Conservation (phyloP, 1,140 invertebrate genomes). For the Drosophila kanapiae region DNA sequence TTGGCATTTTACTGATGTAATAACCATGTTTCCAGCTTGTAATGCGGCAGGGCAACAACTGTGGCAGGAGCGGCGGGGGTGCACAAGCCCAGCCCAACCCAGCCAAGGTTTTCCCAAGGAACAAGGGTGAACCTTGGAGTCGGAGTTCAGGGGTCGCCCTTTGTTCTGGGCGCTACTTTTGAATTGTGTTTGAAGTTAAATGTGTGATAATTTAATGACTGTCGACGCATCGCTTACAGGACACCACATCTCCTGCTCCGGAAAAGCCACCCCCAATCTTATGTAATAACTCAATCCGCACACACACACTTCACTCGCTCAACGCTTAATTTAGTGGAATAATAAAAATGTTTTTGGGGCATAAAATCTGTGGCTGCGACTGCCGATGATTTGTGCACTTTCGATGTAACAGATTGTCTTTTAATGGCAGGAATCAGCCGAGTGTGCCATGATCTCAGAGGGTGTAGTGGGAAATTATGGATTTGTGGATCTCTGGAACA, state of each 20-base stretch:
- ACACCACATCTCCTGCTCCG: conserved; percentile 13
- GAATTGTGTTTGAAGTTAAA: conserved; percentile 85
- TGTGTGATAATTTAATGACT: conserved; percentile 85
- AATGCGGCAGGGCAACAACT: conserved; percentile 77
- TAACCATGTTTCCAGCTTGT: conserved; percentile 85
- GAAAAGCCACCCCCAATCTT: conserved; percentile 15
- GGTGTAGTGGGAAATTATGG: conserved; percentile 18
- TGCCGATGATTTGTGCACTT: conserved; percentile 79
- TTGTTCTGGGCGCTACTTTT: conserved; percentile 52
- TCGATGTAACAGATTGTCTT: conserved; percentile 83
- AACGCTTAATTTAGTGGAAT: conserved; percentile 81
- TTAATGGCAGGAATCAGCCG: conserved; percentile 57
- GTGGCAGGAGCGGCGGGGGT: conserved; percentile 49
- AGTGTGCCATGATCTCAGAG: conserved; percentile 12
- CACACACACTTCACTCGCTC: conserved; percentile 27
- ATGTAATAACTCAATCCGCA: conserved; percentile 38
- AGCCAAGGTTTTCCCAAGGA: conserved; percentile 54
- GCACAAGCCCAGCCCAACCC: conserved; percentile 12
- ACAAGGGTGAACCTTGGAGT: conserved; percentile 23
- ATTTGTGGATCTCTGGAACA: conserved; percentile 2
- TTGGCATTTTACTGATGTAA: conserved; percentile 77
- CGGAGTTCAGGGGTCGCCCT: conserved; percentile 31
- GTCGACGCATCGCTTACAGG: conserved; percentile 71
- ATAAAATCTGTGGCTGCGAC: conserved; percentile 65
- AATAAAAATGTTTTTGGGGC: conserved; percentile 82